Conservation (phyloP, 2,113 vertebrate genomes). For the Cyanoderma ruficeps region DNA sequence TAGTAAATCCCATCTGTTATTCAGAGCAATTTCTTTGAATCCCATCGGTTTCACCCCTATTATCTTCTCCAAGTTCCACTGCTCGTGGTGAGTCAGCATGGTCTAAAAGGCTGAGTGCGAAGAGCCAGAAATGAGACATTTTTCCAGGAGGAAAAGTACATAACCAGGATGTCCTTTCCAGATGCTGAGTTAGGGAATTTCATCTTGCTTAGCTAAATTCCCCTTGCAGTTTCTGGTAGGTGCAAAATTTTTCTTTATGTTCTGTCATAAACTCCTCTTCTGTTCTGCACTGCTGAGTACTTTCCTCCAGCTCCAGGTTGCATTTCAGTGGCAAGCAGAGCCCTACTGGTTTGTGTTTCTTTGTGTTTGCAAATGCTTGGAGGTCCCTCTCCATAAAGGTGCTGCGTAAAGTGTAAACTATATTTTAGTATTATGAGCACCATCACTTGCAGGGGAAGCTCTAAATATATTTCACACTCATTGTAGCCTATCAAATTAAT, state of each 20-base stretch:
- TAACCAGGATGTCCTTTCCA: slow-evolving; percentile 52
- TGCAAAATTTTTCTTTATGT: slow-evolving; percentile 31
- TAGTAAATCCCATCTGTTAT: slow-evolving; percentile 23
- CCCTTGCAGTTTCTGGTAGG: slow-evolving; percentile 4
- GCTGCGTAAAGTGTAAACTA: not conserved
- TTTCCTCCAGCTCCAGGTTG: not conserved
- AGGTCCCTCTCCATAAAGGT: not conserved
- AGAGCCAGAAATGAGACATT: slow-evolving; percentile 44
- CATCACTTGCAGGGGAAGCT: not conserved
- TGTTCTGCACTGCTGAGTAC: not conserved
- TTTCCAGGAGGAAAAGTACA: slow-evolving; percentile 47
- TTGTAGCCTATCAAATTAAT: slow-evolving; percentile 16
- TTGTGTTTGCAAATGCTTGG: not conserved
- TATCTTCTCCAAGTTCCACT: slow-evolving; percentile 29
- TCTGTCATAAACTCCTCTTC: slow-evolving; percentile 17
- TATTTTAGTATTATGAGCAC: not conserved
- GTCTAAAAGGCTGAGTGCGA: not conserved
- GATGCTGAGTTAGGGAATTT: slow-evolving; percentile 52
- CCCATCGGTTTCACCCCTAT: not conserved
- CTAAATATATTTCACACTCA: not conserved
- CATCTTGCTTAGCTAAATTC: not conserved
- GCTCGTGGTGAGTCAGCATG: slow-evolving; percentile 30
- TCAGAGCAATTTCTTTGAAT: slow-evolving; percentile 23
- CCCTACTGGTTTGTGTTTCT: not conserved
- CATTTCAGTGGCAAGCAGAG: not conserved